Evolutionary conservation across 2,797 vertebrate species (phyloP).

Genomic region (Leptodactylus fallax): DNA sequence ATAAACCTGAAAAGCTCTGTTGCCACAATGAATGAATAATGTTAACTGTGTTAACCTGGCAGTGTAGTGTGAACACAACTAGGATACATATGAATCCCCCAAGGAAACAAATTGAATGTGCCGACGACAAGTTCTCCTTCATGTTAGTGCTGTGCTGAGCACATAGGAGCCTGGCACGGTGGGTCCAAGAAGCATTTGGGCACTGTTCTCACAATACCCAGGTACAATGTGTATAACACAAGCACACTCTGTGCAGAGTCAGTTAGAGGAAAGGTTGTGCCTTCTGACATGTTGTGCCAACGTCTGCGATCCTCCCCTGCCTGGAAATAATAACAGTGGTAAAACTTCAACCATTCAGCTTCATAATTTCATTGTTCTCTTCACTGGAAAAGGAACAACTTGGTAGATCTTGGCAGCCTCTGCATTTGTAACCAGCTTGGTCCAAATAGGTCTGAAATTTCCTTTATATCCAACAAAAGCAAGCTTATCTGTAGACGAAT

Average conservation of each 20-base stretch:
- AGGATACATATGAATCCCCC: not conserved
- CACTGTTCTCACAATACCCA: not conserved
- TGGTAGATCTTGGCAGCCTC: conserved; percentile 89
- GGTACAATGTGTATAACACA: conserved; percentile 6
- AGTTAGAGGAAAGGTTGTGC: conserved; percentile 38
- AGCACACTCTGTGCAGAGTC: conserved; percentile 35
- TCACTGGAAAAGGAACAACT: conserved; percentile 89
- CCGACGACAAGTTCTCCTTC: conserved; percentile 17
- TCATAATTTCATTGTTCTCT: conserved; percentile 88
- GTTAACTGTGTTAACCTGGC: not conserved
- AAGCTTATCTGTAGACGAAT: conserved; percentile 83
- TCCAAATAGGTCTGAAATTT: conserved; percentile 87
- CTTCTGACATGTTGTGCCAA: conserved; percentile 61
- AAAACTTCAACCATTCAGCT: conserved; percentile 42
- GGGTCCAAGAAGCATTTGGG: not conserved
- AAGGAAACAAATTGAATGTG: conserved; percentile 15
- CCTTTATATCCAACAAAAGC: conserved; percentile 92
- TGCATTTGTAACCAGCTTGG: conserved; percentile 80
- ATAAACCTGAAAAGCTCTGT: conserved; percentile 37
- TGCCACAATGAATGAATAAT: conserved; percentile 13
- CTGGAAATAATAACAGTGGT: conserved; percentile 63
- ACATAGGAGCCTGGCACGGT: not conserved
- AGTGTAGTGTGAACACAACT: not conserved
- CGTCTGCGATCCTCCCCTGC: conserved; percentile 63
- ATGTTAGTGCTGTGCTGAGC: not conserved